Conservation (phyloP, 1,140 invertebrate species). For the Pogonomyrmex californicus region DNA sequence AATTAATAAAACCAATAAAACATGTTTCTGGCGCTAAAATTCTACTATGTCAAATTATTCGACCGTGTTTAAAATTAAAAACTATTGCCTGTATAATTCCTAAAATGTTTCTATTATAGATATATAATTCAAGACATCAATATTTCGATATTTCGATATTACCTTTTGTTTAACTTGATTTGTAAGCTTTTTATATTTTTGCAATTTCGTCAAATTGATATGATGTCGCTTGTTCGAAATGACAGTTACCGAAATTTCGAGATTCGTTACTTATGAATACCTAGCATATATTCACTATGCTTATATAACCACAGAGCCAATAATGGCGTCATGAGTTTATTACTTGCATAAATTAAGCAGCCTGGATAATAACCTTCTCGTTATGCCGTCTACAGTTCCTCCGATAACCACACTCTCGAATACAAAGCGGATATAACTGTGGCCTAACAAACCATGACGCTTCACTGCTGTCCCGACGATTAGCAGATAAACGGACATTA, state of each 20-base stretch:
- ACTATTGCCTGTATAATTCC: slow-evolving; percentile 22
- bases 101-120: background rate
- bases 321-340: slow-evolving; percentile 59
- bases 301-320: slow-evolving; percentile 54
- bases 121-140: slow-evolving; percentile 4
- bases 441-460: slow-evolving; percentile 48
- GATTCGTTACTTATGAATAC: slow-evolving; percentile 61
- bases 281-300: slow-evolving; percentile 34
- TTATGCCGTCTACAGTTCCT: slow-evolving; percentile 63
- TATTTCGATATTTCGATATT: too few species aligned
- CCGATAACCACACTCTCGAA: slow-evolving; percentile 58
- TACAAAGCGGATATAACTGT: slow-evolving; percentile 58
- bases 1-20: background rate
- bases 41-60: background rate
- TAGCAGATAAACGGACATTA: slow-evolving; percentile 57
- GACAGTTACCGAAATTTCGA: slow-evolving; percentile 48
- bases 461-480: slow-evolving; percentile 48
- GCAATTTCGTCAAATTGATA: background rate
- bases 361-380: slow-evolving; percentile 59
- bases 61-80: background rate
- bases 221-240: background rate
- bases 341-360: slow-evolving; percentile 64
- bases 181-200: background rate
- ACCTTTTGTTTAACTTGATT: background rate
- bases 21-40: background rate